Evolutionary conservation across 2,113 vertebrate species (phyloP).

Genomic region (Microcebus tavaratra): DNA sequence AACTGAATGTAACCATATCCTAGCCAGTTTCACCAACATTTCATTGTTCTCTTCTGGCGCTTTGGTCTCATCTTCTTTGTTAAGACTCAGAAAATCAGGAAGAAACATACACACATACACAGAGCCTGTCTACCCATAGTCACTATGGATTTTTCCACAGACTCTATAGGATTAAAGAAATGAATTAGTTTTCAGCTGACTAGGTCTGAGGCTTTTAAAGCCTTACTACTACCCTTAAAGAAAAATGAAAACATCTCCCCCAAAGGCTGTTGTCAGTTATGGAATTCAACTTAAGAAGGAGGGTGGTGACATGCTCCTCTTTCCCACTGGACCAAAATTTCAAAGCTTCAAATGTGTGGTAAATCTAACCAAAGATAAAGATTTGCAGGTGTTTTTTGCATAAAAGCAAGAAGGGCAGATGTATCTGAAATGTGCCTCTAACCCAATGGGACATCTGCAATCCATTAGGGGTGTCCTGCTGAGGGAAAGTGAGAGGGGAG

Average conservation of each 20-base stretch:
- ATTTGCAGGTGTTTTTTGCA: constrained; percentile 76
- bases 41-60: neutral
- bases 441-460: constrained; percentile 47
- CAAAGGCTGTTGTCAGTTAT: constrained; percentile 67
- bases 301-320: constrained; percentile 71
- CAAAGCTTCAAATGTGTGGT: constrained; percentile 76
- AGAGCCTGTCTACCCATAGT: neutral
- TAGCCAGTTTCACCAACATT: neutral
- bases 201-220: constrained; percentile 74
- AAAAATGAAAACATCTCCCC: constrained; percentile 67
- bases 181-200: constrained; percentile 79
- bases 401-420: constrained; percentile 70
- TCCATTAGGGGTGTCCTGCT: constrained; percentile 61
- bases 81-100: constrained; percentile 40
- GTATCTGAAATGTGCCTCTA: constrained; percentile 67
- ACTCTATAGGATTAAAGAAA: constrained; percentile 79
- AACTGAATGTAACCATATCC: neutral
- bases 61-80: neutral
- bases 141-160: constrained; percentile 75
- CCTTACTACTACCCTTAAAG: constrained; percentile 76
- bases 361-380: constrained; percentile 79
- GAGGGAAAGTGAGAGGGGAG: constrained; percentile 58
- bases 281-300: constrained; percentile 55
- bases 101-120: neutral
- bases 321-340: constrained; percentile 75